These are phyloP conservation scores for Drosophila pachea DNA, from an alignment of 1,140 invertebrate species.

Conservation along the genomic window DNA sequence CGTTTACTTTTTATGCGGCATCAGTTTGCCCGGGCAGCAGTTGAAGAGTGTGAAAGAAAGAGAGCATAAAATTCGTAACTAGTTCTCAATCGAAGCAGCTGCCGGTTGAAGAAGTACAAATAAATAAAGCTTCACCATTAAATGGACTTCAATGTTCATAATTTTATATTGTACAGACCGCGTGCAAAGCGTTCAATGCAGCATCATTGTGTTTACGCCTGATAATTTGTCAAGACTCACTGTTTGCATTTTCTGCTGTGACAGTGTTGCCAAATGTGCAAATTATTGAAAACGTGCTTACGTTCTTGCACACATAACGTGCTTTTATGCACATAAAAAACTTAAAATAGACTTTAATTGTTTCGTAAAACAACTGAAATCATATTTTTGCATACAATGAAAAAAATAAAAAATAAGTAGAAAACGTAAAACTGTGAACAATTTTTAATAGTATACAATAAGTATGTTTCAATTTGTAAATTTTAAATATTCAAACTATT, in stretches of 20 bases:
- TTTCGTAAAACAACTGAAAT: not conserved
- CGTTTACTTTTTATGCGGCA: slow-evolving; percentile 38
- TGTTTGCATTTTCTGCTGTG: slow-evolving; percentile 1
- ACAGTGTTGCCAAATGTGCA: slow-evolving; percentile 36
- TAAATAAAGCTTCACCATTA: slow-evolving; percentile 5
- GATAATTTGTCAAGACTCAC: slow-evolving; percentile 2
- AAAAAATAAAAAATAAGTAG: not conserved
- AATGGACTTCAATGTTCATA: slow-evolving; percentile 23
- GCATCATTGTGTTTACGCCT: slow-evolving; percentile 20
- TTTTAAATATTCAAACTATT: too few species aligned
- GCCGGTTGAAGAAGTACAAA: slow-evolving; percentile 26
- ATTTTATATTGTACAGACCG: slow-evolving; percentile 26
- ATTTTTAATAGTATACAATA: not conserved
- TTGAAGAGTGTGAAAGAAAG: slow-evolving; percentile 4
- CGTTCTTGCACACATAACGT: not conserved
- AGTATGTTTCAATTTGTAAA: too few species aligned
- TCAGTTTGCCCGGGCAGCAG: slow-evolving; percentile 37
- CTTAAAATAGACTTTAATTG: not conserved
- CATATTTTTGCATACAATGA: not conserved
- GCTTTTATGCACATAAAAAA: not conserved
- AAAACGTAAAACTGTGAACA: too few species aligned
- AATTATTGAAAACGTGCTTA: slow-evolving; percentile 19
- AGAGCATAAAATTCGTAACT: slow-evolving; percentile 7
- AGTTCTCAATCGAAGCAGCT: slow-evolving; percentile 25
- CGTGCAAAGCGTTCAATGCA: slow-evolving; percentile 17